Conservation (phyloP, 1,140 invertebrate genomes). For the Drosophila erecta region DNA sequence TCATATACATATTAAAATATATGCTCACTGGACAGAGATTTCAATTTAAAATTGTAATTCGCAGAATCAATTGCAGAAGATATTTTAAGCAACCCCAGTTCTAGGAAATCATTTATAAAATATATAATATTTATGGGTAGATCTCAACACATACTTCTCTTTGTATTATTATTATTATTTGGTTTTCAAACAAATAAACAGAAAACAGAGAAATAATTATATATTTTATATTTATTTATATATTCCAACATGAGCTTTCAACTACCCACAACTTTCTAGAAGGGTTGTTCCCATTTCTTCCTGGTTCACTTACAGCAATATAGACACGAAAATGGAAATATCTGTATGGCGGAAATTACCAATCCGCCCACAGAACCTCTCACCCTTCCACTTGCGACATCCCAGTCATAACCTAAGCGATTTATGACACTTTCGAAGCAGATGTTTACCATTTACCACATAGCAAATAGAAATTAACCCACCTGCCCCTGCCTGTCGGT, state of each 20-base stretch:
- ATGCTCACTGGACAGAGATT: too few species aligned
- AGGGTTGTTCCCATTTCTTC: background rate
- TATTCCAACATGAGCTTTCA: too few species aligned
- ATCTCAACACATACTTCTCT: too few species aligned
- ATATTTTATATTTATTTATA: background rate
- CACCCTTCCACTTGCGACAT: conserved; percentile 29
- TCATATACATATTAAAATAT: background rate
- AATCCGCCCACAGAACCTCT: conserved; percentile 31
- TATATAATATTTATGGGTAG: too few species aligned
- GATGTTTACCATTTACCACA: conserved; percentile 58
- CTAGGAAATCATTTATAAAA: too few species aligned
- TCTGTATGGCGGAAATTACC: conserved; percentile 1
- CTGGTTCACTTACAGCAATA: background rate
- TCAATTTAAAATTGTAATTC: background rate
- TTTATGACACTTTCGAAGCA: conserved; percentile 61
- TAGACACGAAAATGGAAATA: background rate
- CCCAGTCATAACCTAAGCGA: conserved; percentile 48
- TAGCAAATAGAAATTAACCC: conserved; percentile 28
- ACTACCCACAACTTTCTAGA: too few species aligned
- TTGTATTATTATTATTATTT: too few species aligned
- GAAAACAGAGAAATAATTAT: background rate
- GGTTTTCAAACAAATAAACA: too few species aligned
- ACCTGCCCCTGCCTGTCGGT: conserved; percentile 41
- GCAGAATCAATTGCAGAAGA: background rate
- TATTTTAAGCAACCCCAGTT: too few species aligned